Percentiles rank a stretch among this genome's conserved stretches.
Conservation (phyloP, 2,797 vertebrate genomes). For the Sarcoramphus papa region DNA sequence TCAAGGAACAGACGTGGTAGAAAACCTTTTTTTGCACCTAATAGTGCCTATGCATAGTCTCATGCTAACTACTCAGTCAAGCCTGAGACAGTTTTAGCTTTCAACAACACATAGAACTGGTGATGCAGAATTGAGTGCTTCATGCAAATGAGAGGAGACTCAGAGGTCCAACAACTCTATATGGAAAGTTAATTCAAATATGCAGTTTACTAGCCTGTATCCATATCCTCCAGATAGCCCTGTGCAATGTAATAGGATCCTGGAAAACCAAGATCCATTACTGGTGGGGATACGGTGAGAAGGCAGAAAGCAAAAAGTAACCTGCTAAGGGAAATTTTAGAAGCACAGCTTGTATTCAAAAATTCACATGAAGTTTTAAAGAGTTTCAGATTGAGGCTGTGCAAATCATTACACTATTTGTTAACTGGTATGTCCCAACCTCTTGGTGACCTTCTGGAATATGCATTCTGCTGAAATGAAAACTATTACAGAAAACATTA, state of each 20-base stretch:
- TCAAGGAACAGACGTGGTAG: neutral
- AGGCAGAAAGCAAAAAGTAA: neutral
- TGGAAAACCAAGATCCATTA: neutral
- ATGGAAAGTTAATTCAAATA: neutral
- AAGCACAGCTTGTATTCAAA: neutral
- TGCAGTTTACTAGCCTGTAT: neutral
- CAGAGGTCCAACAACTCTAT: neutral
- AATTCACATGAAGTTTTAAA: neutral
- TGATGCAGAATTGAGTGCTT: neutral
- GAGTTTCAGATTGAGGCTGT: neutral
- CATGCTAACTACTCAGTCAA: neutral
- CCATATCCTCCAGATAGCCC: neutral
- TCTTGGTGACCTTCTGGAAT: neutral
- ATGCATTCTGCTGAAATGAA: neutral
- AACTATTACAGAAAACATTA: neutral
- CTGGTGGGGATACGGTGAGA: neutral
- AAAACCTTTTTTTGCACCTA: neutral
- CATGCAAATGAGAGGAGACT: neutral
- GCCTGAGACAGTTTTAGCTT: neutral
- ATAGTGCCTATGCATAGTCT: rapidly evolving
- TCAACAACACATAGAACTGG: neutral
- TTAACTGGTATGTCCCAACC: neutral
- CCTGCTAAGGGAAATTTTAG: neutral
- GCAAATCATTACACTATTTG: neutral
- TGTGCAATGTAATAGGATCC: neutral